Base-by-base conservation (phyloP, 2,797 vertebrate species). In the Amazonetta brasiliensis region DNA sequence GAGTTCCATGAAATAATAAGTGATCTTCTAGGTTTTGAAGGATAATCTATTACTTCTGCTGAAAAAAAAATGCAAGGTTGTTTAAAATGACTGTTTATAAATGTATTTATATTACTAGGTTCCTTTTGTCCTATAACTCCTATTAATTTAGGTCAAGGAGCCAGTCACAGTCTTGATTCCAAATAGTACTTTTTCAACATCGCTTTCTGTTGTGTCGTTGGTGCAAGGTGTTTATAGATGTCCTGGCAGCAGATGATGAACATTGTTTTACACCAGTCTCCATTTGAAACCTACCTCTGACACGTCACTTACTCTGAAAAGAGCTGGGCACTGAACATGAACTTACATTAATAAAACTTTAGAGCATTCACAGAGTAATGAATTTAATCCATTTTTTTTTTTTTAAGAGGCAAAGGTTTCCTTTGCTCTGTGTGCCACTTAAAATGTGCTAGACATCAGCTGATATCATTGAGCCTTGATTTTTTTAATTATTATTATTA, bases 81-180 rank as follows among this genome's bases (percentile, higher is more conserved):
- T 67, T 95, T 67, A 54, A 95, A 91, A 80, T 44, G 9, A 12
- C 37, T 8, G 5, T 67, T 83, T 79, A 74, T 39, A 77, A 87
- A 60, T 2, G 39, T 26, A 44, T 64, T 50, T 48, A 8, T 63
- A 43, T 50, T 82, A 82, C 68, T 76, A 50, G 13, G 35, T 77
- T 77, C 4, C 14, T 25, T 68, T 39, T 48, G 25, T 71, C 39
- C 43, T 33, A 17, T 22, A 14, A 28, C n/a, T 44, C 44, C 50
- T 80, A 17, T 19, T 71, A 31, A 17, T 2, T 60, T 31, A 6
- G 18, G 18, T 3, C 26, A 66, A 79, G 37, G 33, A 83, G 19
- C 11, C 37, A 86, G 66, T 7, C 33, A 1, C 26, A 48, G 3
- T 4, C 13, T 20, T 80, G 15, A 8, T 72, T 66, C 28, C 37